phyloP scores from a whole-genome alignment of 2,113 vertebrate genomes.

The Callipepla californica region DNA sequence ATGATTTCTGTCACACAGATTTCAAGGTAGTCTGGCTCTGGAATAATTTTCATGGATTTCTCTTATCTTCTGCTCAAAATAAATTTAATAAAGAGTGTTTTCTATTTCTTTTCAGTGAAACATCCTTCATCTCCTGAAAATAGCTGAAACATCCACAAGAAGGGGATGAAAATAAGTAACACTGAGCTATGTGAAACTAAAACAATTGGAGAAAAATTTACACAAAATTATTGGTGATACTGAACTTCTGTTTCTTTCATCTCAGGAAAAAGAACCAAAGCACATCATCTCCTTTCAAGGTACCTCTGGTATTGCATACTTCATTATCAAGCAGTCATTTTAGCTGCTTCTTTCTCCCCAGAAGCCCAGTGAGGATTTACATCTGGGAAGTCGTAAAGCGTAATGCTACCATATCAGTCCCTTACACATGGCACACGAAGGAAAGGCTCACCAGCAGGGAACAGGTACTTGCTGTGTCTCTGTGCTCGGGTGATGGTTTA shows the following conservation, averaged over 20 bases:
- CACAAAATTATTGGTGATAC: not conserved
- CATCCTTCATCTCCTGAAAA: conserved; percentile 5
- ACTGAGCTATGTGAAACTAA: not conserved
- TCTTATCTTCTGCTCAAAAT: not conserved
- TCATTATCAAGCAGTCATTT: not conserved
- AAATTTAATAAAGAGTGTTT: not conserved
- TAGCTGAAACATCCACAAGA: not conserved
- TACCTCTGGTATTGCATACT: not conserved
- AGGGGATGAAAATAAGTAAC: not conserved
- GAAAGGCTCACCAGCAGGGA: not conserved
- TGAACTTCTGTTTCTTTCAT: conserved; percentile 15
- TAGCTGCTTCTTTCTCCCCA: not conserved
- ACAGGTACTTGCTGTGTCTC: rapidly evolving
- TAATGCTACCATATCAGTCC: not conserved
- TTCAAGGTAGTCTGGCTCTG: conserved; percentile 18
- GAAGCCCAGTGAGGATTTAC: not conserved
- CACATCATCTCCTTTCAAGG: not conserved
- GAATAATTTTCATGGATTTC: not conserved
- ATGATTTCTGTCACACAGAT: conserved; percentile 13
- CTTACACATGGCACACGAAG: rapidly evolving
- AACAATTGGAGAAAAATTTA: conserved; percentile 26
- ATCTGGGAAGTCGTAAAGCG: not conserved
- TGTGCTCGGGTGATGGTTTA: not conserved
- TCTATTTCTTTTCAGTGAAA: not conserved
- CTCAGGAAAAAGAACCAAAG: not conserved